Evolutionary conservation across 2,888 invertebrate species (phyloP).

Genomic region (Drosophila monieri): DNA sequence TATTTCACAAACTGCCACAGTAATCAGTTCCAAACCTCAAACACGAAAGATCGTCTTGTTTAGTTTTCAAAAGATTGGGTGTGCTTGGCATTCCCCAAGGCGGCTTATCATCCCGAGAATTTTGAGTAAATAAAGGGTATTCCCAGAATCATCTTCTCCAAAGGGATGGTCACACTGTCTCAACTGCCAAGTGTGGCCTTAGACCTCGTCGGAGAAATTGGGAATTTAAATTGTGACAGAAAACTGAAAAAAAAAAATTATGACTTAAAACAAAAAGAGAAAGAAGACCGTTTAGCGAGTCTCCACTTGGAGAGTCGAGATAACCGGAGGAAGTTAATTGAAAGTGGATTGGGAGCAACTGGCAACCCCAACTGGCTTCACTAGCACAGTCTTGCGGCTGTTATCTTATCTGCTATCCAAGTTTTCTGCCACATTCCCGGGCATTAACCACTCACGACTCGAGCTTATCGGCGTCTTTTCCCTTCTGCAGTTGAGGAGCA

Average conservation of each 20-base stretch:
- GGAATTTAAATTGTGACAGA: too few relatives aligned
- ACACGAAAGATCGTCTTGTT: background rate
- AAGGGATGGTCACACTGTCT: background rate
- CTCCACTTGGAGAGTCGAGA: background rate
- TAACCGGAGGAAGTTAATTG: slow-evolving; percentile 19
- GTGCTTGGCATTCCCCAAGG: too few relatives aligned
- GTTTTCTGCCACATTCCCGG: background rate
- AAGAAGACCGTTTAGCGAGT: slow-evolving; percentile 2
- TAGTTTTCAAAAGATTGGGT: background rate
- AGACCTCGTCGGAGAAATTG: background rate
- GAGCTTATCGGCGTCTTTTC: slow-evolving; percentile 30
- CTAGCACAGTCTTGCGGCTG: background rate
- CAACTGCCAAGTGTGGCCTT: background rate
- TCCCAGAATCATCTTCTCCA: background rate
- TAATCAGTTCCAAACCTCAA: background rate
- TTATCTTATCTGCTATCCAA: slow-evolving; percentile 32
- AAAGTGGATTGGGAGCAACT: background rate
- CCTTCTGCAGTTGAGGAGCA: slow-evolving; percentile 24
- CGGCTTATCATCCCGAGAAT: background rate
- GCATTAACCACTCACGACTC: slow-evolving; percentile 23
- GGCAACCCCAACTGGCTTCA: slow-evolving; percentile 2
- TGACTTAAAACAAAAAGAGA: background rate
- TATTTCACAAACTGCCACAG: background rate
- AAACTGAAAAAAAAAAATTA: background rate
- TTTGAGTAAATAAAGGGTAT: background rate